phyloP scores from a whole-genome alignment of 1,140 invertebrate species.

The Saccostrea glomerata region DNA sequence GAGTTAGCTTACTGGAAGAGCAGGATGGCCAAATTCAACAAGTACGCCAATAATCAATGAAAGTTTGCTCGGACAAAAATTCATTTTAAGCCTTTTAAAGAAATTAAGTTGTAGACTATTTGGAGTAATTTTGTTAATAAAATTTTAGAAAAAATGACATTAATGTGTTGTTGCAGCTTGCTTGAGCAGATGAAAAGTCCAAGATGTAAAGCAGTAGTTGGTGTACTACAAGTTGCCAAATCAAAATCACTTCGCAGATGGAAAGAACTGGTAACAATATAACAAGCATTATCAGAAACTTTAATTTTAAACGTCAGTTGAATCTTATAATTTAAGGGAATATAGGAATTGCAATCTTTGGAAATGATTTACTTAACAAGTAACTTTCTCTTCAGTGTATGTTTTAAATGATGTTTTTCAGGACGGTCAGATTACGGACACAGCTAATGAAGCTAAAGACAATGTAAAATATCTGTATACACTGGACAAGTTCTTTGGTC shows the following conservation, averaged over 20 bases:
- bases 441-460: conserved; percentile 93
- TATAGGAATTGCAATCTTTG: background rate
- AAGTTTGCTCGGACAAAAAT: background rate
- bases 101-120: no score
- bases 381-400: no score
- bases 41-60: conserved; percentile 65
- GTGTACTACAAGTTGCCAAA: conserved; percentile 88
- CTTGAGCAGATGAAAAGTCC: conserved; percentile 89
- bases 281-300: background rate
- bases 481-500: conserved; percentile 96
- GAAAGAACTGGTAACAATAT: conserved; percentile 83
- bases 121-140: no score
- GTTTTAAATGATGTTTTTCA: conserved; percentile 47
- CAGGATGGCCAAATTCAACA: conserved; percentile 93
- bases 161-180: conserved; percentile 82
- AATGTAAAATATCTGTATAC: conserved; percentile 97
- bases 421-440: conserved; percentile 79
- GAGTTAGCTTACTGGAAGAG: conserved; percentile 98
- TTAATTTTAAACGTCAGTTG: background rate
- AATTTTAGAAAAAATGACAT: no score
- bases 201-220: conserved; percentile 81
- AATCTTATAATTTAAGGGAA: background rate
- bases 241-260: conserved; percentile 91
- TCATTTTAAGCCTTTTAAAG: no score
- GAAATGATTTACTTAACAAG: background rate